A percentile compares a stretch with the other conserved stretches of the same genome.
phyloP scores from a whole-genome alignment of 2,113 vertebrate genomes.

The Thalassarche chlororhynchos region DNA sequence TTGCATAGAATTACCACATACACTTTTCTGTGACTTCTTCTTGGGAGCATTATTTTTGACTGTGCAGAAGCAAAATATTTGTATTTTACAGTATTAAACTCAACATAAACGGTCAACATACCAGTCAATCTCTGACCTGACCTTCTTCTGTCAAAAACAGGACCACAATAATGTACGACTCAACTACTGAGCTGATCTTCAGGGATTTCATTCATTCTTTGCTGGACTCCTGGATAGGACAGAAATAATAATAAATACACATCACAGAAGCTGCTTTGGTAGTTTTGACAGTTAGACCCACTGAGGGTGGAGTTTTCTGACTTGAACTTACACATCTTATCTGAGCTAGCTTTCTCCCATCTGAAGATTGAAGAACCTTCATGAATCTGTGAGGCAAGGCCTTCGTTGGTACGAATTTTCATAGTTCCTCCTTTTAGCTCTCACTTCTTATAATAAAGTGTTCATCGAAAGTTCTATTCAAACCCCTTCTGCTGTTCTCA shows the following conservation, averaged over 20 bases:
- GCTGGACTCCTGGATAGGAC: background rate
- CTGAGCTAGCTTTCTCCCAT: background rate
- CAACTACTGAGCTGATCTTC: background rate
- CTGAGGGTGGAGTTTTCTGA: background rate
- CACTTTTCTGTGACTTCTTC: background rate
- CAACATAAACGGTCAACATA: background rate
- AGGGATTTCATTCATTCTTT: background rate
- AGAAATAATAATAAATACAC: background rate
- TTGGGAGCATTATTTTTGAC: background rate
- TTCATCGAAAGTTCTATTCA: background rate
- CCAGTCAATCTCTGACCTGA: background rate
- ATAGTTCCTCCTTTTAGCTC: background rate
- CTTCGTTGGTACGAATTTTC: background rate
- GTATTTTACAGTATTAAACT: background rate
- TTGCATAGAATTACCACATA: background rate
- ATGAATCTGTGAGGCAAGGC: background rate
- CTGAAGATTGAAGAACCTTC: background rate
- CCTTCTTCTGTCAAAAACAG: background rate
- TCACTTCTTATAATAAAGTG: background rate
- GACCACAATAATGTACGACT: background rate
- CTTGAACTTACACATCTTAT: background rate
- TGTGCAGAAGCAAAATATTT: background rate
- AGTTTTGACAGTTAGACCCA: background rate
- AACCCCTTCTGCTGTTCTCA: background rate
- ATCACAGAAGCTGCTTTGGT: background rate